These are phyloP conservation scores for Enteromius fasciolatus DNA, from an alignment of 2,797 vertebrate genomes.

Conservation along the genomic window DNA sequence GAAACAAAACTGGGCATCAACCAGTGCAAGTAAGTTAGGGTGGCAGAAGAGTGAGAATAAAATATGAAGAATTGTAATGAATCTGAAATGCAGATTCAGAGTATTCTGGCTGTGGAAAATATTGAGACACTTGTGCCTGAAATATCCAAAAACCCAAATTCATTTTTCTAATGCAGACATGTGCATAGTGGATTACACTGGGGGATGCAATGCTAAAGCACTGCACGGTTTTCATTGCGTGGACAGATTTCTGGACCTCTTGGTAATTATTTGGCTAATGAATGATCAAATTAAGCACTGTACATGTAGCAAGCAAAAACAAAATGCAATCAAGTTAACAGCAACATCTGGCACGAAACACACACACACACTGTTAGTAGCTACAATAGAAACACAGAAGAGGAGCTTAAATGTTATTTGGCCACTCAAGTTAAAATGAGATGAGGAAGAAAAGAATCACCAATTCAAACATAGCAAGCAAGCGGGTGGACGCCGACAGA, in stretches of 20 bases:
- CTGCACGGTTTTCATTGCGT: not conserved
- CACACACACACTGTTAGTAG: conserved; percentile 16
- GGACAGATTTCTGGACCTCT: conserved; percentile 25
- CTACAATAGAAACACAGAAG: conserved; percentile 31
- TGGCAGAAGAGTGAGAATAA: not conserved
- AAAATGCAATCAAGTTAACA: conserved; percentile 2
- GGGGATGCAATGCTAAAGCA: not conserved
- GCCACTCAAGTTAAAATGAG: conserved; percentile 29
- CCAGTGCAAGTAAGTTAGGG: conserved; percentile 50
- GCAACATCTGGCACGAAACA: conserved; percentile 8
- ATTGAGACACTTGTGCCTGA: conserved; percentile 14
- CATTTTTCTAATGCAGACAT: not conserved
- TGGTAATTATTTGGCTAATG: conserved; percentile 11
- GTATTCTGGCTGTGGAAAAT: conserved; percentile 40
- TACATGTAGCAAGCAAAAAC: conserved; percentile 33
- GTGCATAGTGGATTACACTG: conserved; percentile 7
- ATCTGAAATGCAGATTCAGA: conserved; percentile 27
- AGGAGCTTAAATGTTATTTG: conserved; percentile 24
- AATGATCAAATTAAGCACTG: conserved; percentile 27
- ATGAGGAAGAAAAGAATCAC: conserved; percentile 24
- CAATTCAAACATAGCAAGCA: conserved; percentile 49
- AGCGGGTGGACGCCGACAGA: conserved; percentile 40
- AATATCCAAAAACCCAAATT: not conserved
- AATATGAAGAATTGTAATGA: not conserved
- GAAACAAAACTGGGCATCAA: conserved; percentile 70